phyloP scores from a whole-genome alignment of 2,888 invertebrate genomes.

The Leptogaster cylindrica region DNA sequence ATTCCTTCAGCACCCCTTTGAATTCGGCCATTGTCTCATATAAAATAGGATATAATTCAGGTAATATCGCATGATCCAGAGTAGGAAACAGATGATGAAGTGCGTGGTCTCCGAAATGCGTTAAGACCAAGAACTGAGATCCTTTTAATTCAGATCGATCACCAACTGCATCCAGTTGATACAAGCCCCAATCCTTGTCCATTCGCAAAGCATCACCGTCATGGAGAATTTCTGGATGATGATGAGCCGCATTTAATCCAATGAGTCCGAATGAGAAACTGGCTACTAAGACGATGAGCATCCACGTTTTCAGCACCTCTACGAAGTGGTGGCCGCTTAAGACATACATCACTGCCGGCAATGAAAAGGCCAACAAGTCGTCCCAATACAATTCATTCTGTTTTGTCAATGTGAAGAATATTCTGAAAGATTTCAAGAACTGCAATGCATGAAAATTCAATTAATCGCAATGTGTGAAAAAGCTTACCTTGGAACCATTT shows the following conservation, averaged over 20 bases:
- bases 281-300: slow-evolving; percentile 64
- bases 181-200: slow-evolving; percentile 77
- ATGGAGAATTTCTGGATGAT: slow-evolving; percentile 79
- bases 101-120: slow-evolving; percentile 78
- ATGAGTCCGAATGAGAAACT: slow-evolving; percentile 70
- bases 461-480: neutral
- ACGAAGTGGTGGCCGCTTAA: slow-evolving; percentile 54
- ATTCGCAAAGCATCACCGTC: slow-evolving; percentile 71
- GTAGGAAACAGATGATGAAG: slow-evolving; percentile 84
- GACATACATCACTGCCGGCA: slow-evolving; percentile 62
- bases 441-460: too few relatives aligned
- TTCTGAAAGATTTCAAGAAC: too few relatives aligned
- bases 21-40: slow-evolving; percentile 59
- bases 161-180: slow-evolving; percentile 75
- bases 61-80: slow-evolving; percentile 75
- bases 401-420: neutral
- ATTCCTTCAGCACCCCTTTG: slow-evolving; percentile 57
- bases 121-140: slow-evolving; percentile 72
- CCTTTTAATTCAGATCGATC: slow-evolving; percentile 74
- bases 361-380: slow-evolving; percentile 60
- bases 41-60: slow-evolving; percentile 68
- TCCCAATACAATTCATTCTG: slow-evolving; percentile 56
- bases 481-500: slow-evolving; percentile 8
- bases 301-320: slow-evolving; percentile 62
- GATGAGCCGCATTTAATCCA: slow-evolving; percentile 78